These are phyloP conservation scores for Tineola bisselliella DNA, from an alignment of 2,888 invertebrate genomes.

Conservation along the genomic window DNA sequence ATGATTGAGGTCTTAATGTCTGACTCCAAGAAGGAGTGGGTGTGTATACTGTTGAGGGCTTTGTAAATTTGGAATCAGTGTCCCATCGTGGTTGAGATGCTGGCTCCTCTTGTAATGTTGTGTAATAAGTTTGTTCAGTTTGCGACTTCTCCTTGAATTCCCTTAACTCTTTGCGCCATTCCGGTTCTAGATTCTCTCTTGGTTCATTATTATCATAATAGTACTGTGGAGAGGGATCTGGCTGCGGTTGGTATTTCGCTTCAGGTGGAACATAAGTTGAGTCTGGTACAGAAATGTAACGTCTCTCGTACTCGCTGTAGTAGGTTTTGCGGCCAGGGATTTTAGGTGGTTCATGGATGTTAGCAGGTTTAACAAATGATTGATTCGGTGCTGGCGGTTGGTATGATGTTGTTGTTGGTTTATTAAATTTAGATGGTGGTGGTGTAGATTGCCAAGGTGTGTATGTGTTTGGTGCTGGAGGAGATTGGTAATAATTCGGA, in stretches of 20 bases:
- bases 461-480: conserved; percentile 23
- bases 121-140: conserved; percentile 27
- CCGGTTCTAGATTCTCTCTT: conserved; percentile 44
- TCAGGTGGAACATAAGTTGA: conserved; percentile 53
- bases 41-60: conserved; percentile 36
- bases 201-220: conserved; percentile 58
- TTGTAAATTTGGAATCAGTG: conserved; percentile 39
- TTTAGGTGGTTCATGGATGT: conserved; percentile 32
- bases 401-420: conserved; percentile 46
- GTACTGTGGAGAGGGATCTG: conserved; percentile 55
- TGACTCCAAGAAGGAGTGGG: conserved; percentile 60
- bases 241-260: conserved; percentile 50
- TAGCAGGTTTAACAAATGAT: conserved; percentile 49
- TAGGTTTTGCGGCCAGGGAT: conserved; percentile 55
- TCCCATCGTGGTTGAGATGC: conserved; percentile 52
- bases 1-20: conserved; percentile 51
- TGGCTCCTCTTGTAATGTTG: conserved; percentile 12
- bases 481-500: conserved; percentile 38
- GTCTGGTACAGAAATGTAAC: conserved; percentile 58
- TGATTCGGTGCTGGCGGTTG: conserved; percentile 60
- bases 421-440: conserved; percentile 29
- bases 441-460: conserved; percentile 19
- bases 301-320: conserved; percentile 60
- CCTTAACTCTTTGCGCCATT: conserved; percentile 60
- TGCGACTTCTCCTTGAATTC: conserved; percentile 58